A percentile compares a stretch with the other conserved stretches of the same genome.
phyloP scores from a whole-genome alignment of 1,140 invertebrate genomes.

The Sarcophaga bullata region DNA sequence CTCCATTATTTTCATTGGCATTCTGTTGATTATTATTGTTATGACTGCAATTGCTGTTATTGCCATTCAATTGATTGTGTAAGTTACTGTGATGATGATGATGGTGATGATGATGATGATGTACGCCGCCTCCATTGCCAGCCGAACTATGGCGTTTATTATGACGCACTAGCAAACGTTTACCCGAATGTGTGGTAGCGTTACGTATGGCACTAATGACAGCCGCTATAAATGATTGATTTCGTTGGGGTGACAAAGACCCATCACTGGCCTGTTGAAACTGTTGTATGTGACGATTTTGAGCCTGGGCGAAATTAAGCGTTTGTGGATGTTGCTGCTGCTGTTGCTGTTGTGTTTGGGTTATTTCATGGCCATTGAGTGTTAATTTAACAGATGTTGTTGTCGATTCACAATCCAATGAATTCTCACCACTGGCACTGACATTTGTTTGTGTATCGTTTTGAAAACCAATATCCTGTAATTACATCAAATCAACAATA shows the following conservation, averaged over 20 bases:
- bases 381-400: conserved; percentile 15
- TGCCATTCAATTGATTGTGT: conserved; percentile 16
- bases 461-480: conserved; percentile 77
- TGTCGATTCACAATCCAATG: conserved; percentile 66
- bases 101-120: neutral
- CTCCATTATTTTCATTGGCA: conserved; percentile 37
- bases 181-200: conserved; percentile 67
- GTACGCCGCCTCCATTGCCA: neutral
- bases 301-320: conserved; percentile 10
- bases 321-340: conserved; percentile 31
- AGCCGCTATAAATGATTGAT: conserved; percentile 74
- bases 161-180: conserved; percentile 54
- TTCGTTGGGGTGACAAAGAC: conserved; percentile 71
- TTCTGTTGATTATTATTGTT: conserved; percentile 39
- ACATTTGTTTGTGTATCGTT: conserved; percentile 76
- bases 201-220: conserved; percentile 76
- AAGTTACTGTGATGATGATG: neutral
- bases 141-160: conserved; percentile 42
- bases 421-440: conserved; percentile 52
- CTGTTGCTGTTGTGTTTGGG: conserved; percentile 16
- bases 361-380: conserved; percentile 27
- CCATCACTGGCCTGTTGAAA: conserved; percentile 65
- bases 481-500: conserved; percentile 39
- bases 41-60: conserved; percentile 19
- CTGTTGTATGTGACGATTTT: conserved; percentile 3